Base-by-base conservation (phyloP, 92 coral and sea anemone genomes). In the Porites lobata region DNA sequence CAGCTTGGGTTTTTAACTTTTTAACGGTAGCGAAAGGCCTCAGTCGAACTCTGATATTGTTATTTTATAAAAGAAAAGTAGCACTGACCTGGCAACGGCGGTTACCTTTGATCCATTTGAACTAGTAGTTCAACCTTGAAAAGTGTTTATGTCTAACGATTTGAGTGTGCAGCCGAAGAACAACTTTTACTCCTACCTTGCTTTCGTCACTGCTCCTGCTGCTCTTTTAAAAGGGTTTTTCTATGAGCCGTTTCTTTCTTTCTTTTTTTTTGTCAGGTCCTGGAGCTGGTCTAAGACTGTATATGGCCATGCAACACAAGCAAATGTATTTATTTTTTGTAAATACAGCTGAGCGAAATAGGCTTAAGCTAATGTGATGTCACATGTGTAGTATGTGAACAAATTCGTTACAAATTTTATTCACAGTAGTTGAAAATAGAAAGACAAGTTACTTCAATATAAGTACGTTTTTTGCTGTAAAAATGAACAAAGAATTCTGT, bases 221-320 rank as follows among this genome's bases (percentile, higher is more conserved):
- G 18, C 8, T 65, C 11, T 24, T 61, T 65, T 19, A 65, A n/a
- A 19, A 11, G 5, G 8, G 2, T 6, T 2, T 12, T 75, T 75
- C 13, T 6, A 13, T 77, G 8, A 57, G 26, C 69, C 1, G 22
- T 17, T 13, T 54, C 17, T 8, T 69, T 54, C 17, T 8, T 69
- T 29, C 1, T 32, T 70, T 38, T 14, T 75, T 52, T 80, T 86
- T 38, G 7, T 61, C 65, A 91, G 94, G 94, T 91, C 71, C 88
- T 91, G 58, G 94, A 91, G 86, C 91, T 91, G 87, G 94, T 91
- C 7, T 91, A 85, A 81, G 32, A 32, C 38, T 50, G 10, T 43
- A 12, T 26, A 43, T 58, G 47, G 38, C 20, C 52, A 61, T 17
- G 11, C 26, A 70, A 24, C 11, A 54, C 19, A 13, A 22, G 59